phyloP scores from a whole-genome alignment of 2,888 invertebrate species.

The Cryptus armator region DNA sequence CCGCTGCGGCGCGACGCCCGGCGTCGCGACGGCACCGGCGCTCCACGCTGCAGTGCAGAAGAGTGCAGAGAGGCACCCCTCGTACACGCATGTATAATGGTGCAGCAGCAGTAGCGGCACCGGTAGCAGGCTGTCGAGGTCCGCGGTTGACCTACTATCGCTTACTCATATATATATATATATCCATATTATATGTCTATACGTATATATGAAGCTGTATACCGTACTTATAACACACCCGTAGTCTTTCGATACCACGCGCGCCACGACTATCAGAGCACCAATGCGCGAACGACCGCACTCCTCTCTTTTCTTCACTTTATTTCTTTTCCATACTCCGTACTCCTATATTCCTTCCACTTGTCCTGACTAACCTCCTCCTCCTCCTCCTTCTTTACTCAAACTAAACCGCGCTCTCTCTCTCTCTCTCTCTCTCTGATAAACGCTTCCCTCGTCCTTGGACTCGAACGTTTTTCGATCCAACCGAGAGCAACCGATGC shows the following conservation, averaged over 20 bases:
- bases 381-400: constrained; percentile 25
- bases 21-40: constrained; percentile 56
- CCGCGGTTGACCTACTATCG: constrained; percentile 70
- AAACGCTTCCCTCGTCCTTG: constrained; percentile 55
- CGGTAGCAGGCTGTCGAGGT: constrained; percentile 54
- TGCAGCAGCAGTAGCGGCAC: constrained; percentile 61
- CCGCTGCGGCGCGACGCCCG: constrained; percentile 42
- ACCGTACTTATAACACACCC: constrained; percentile 37
- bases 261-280: constrained; percentile 22
- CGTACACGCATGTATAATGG: constrained; percentile 70
- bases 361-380: constrained; percentile 29
- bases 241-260: constrained; percentile 27
- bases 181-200: not conserved
- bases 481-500: constrained; percentile 42
- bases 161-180: constrained; percentile 11
- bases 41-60: constrained; percentile 60
- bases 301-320: constrained; percentile 17
- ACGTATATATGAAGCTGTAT: not conserved
- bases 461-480: constrained; percentile 55
- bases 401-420: not conserved
- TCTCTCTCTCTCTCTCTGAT: constrained; percentile 3
- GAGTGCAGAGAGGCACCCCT: constrained; percentile 42
- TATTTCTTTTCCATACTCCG: constrained; percentile 34
- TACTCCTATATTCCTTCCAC: constrained; percentile 26
- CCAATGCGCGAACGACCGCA: constrained; percentile 33